phyloP scores from a whole-genome alignment of 92 coral and sea anemone species.

The Epizoanthus ramosus region DNA sequence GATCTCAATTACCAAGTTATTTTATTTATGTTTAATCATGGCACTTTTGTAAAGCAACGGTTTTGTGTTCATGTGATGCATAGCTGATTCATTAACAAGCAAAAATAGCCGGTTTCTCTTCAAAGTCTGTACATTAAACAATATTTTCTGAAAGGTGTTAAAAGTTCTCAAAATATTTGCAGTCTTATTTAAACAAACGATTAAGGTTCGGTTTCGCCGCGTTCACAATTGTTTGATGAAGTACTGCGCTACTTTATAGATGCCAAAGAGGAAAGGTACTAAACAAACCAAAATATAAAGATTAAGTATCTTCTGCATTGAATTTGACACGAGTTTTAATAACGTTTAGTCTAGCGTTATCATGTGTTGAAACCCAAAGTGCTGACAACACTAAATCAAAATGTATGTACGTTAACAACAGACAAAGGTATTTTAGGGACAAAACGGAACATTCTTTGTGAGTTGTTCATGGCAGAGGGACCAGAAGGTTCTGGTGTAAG shows the following conservation, averaged over 20 bases:
- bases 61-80: neutral
- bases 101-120: conserved; percentile 4
- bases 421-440: neutral
- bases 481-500: neutral
- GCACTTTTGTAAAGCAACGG: neutral
- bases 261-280: neutral
- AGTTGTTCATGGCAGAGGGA: neutral
- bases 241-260: conserved; percentile 6
- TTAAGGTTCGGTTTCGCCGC: neutral
- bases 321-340: neutral
- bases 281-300: neutral
- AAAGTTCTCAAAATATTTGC: conserved; percentile 22
- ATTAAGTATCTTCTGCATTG: too few species aligned
- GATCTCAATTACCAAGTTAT: neutral
- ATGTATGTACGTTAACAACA: neutral
- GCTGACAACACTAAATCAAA: neutral
- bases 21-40: neutral
- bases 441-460: neutral
- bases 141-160: neutral
- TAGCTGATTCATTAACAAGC: neutral
- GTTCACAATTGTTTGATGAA: conserved; percentile 1
- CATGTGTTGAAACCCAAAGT: neutral
- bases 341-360: neutral
- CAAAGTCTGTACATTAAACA: neutral
- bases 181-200: conserved; percentile 23